A percentile compares a stretch with the other conserved stretches of the same genome.
Conservation (phyloP, 1,140 invertebrate genomes). For the Pseudomyrmex flavicornis region DNA sequence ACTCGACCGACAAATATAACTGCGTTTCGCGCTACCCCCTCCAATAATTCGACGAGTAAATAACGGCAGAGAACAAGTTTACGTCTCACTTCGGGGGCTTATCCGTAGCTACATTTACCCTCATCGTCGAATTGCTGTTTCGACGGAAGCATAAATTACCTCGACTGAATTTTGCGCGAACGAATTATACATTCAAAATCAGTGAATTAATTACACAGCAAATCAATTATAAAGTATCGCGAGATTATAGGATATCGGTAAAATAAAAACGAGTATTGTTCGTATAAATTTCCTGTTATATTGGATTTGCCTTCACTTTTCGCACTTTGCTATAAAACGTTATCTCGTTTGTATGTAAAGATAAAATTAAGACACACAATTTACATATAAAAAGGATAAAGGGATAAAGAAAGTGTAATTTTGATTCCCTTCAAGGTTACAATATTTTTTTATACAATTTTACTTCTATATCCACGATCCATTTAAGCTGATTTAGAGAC, state of each 20-base stretch:
- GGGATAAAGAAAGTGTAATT: too few species aligned
- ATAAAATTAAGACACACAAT: background rate
- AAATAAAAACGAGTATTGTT: background rate
- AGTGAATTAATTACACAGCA: constrained; percentile 47
- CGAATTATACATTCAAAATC: constrained; percentile 28
- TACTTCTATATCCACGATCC: too few species aligned
- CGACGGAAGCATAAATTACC: constrained; percentile 45
- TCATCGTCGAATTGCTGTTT: constrained; percentile 20
- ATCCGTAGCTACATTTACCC: constrained; percentile 40
- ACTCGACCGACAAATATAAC: constrained; percentile 37
- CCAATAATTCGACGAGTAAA: constrained; percentile 51
- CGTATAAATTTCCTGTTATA: background rate
- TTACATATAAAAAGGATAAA: background rate
- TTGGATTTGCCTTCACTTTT: background rate
- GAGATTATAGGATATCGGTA: background rate
- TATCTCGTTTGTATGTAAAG: too few species aligned
- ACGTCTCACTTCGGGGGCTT: constrained; percentile 10
- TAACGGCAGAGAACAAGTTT: constrained; percentile 27
- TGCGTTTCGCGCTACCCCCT: constrained; percentile 11
- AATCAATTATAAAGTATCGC: constrained; percentile 38
- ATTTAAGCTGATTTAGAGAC: too few species aligned
- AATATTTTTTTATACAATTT: too few species aligned
- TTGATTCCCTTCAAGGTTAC: too few species aligned
- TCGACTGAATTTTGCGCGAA: constrained; percentile 26
- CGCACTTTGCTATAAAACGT: too few species aligned